Conservation (phyloP, 2,113 vertebrate species). For the Gadus macrocephalus region DNA sequence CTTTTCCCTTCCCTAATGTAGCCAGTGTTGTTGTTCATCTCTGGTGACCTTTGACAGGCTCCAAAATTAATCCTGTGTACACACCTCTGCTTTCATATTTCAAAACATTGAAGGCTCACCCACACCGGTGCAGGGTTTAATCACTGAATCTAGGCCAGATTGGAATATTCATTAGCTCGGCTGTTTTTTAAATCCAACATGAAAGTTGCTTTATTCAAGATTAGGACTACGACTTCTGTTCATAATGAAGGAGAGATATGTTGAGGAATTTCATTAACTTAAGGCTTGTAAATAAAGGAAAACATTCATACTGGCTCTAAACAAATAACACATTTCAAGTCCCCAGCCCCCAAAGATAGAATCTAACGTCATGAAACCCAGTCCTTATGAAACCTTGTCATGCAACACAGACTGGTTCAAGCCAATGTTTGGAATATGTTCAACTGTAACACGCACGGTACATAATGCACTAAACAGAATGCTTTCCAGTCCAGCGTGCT, state of each 20-base stretch:
- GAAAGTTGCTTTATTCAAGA: neutral
- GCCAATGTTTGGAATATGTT: neutral
- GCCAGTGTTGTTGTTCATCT: conserved; percentile 30
- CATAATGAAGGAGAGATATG: neutral
- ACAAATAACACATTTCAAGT: neutral
- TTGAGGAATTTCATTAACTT: neutral
- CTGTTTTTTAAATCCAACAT: conserved; percentile 32
- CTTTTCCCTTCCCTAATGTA: neutral
- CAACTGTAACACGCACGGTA: neutral
- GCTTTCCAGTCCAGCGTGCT: neutral
- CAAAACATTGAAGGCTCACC: conserved; percentile 24
- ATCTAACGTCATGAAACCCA: too few species aligned
- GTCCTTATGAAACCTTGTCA: too few species aligned
- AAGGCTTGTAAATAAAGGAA: too few species aligned
- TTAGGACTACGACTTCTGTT: neutral
- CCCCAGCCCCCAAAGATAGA: neutral
- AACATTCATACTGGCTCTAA: too few species aligned
- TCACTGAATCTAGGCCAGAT: conserved; percentile 48
- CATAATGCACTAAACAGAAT: neutral
- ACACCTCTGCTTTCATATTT: conserved; percentile 32
- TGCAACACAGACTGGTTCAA: too few species aligned
- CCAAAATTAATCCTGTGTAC: conserved; percentile 27
- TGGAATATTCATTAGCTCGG: conserved; percentile 44
- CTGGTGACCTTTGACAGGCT: conserved; percentile 31
- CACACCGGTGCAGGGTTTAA: conserved; percentile 12